phyloP scores from a whole-genome alignment of 2,888 invertebrate genomes.

The Glyphotaelius pellucidus region DNA sequence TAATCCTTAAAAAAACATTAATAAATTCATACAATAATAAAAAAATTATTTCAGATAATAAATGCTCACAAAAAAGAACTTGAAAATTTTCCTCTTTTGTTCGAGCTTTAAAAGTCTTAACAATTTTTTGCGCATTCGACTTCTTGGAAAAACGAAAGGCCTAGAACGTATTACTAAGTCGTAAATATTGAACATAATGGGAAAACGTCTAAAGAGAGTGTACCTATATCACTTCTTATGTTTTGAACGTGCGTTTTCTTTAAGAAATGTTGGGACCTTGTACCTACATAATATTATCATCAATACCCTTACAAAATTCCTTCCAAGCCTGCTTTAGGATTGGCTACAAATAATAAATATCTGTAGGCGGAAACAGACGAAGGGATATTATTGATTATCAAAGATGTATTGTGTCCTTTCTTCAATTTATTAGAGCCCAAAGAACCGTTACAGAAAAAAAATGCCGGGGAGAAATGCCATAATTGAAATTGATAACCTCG shows the following conservation, averaged over 20 bases:
- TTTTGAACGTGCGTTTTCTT: not conserved
- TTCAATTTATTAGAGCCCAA: constrained; percentile 33
- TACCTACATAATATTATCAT: not conserved
- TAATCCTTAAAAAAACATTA: not conserved
- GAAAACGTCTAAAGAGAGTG: not conserved
- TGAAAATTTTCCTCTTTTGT: not conserved
- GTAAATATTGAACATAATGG: constrained; percentile 2
- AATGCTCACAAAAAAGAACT: not conserved
- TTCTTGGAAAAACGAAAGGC: not conserved
- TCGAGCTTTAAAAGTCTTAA: not conserved
- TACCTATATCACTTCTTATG: constrained; percentile 2
- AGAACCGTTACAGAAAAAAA: constrained; percentile 33
- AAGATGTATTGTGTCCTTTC: constrained; percentile 30
- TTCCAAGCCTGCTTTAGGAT: not conserved
- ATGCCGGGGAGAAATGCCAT: constrained; percentile 31
- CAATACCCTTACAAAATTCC: not conserved
- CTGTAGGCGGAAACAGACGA: constrained; percentile 18
- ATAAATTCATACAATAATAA: not conserved
- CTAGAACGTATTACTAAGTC: not conserved
- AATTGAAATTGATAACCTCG: constrained; percentile 47
- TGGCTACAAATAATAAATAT: constrained; percentile 8
- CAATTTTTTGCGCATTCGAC: not conserved
- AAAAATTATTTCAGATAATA: not conserved
- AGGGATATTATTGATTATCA: constrained; percentile 41
- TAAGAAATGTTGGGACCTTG: not conserved